Base-by-base conservation (phyloP, 2,797 vertebrate genomes). In the Threskiornis aethiopicus region DNA sequence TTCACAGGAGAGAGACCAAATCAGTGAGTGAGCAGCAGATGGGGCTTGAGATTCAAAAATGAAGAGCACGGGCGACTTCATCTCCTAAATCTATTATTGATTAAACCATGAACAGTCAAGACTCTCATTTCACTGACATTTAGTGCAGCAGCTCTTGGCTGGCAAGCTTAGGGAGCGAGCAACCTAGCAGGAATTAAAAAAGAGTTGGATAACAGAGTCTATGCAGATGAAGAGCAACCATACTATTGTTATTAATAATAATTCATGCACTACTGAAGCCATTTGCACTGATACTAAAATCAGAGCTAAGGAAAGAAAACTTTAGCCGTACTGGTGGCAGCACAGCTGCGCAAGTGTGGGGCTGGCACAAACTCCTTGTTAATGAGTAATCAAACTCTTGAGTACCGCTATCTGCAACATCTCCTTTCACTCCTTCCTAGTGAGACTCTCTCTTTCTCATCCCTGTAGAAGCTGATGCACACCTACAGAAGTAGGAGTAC, bases 31-130 rank as follows among this genome's bases (percentile, higher is more conserved):
- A 98, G 98, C 98, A 98, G 97, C 97, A 98, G 97, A 98, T 98
- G 98, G 98, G 97, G 97, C 97, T 97, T 98, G 96, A 98, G 97
- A 98, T 96, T 89, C 96, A 98, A 79, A 95, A 97, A 96, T 88
- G 93, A 96, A 97, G 96, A 96, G 81, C 93, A 94, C 3, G 35
- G 95, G 79, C 2, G 5, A 49, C 39, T 96, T 94, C 96, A 96
- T 95, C 97, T 94, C 91, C 84, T 96, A 96, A 96, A 98, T 97
- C 97, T 96, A 96, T 97, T 98, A 97, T 96, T 97, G 98, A 98
- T 97, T 97, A 97, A 97, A 94, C 92, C 95, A 94, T 89, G 95
- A 92, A 83, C 82, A 72, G 42, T 97, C 97, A 96, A 90, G 96
- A 66, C 80, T 94, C 85, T 94, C 84, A 87, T 96, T 96, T 97